A percentile compares a stretch with the other conserved stretches of the same genome.
Evolutionary conservation across 2,888 invertebrate species (phyloP).

Genomic region (Cetonia aurata): DNA sequence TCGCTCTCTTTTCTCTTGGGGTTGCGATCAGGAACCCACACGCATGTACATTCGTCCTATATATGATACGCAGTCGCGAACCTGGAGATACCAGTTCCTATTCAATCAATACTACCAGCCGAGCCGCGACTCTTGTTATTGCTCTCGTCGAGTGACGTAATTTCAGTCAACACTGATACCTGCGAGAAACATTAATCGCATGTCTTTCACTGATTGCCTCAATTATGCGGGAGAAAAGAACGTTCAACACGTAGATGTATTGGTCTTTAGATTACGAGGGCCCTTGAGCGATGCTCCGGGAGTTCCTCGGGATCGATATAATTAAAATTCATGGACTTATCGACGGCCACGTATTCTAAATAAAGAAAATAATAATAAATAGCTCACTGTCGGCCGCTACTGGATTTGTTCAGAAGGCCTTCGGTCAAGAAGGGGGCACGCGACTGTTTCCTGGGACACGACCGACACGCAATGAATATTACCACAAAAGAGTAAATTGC

Average conservation of each 20-base stretch:
- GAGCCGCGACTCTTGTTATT: constrained; percentile 60
- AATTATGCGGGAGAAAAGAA: constrained; percentile 53
- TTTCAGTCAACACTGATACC: constrained; percentile 62
- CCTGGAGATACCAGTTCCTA: constrained; percentile 67
- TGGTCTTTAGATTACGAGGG: constrained; percentile 30
- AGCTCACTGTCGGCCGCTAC: constrained; percentile 1
- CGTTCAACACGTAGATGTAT: constrained; percentile 49
- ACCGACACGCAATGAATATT: constrained; percentile 53
- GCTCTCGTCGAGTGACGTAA: constrained; percentile 62
- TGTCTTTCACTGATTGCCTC: constrained; percentile 54
- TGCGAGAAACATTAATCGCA: constrained; percentile 57
- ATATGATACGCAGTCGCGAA: constrained; percentile 66
- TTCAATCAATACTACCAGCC: constrained; percentile 63
- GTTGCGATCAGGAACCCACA: constrained; percentile 64
- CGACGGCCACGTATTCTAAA: constrained; percentile 31
- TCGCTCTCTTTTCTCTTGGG: constrained; percentile 64
- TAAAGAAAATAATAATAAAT: constrained; percentile 34
- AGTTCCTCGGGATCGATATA: constrained; percentile 33
- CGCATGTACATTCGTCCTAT: constrained; percentile 56
- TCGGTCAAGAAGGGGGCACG: constrained; percentile 50
- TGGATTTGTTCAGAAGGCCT: constrained; percentile 17
- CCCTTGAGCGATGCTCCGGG: constrained; percentile 30
- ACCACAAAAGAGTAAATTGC: constrained; percentile 58
- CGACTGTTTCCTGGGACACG: constrained; percentile 55
- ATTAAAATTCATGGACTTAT: constrained; percentile 43